phyloP scores from a whole-genome alignment of 2,888 invertebrate genomes.

The Dicycla oo region DNA sequence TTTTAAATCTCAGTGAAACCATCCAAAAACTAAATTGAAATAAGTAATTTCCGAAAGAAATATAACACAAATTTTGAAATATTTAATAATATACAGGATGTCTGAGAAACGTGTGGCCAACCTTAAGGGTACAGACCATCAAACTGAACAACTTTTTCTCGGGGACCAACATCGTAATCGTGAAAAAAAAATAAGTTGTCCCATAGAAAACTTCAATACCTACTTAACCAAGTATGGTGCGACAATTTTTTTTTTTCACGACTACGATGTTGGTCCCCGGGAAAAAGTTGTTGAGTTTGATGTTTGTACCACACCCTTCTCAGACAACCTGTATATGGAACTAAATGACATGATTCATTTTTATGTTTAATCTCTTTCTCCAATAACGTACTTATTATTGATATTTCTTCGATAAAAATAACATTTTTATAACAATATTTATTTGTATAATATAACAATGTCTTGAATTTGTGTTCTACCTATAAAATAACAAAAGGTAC shows the following conservation, averaged over 20 bases:
- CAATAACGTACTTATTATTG: slow-evolving; percentile 24
- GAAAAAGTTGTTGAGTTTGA: no score
- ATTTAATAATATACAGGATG: slow-evolving; percentile 38
- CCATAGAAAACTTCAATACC: no score
- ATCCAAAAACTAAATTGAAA: slow-evolving; percentile 40
- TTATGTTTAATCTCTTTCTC: slow-evolving; percentile 8
- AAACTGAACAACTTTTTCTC: no score
- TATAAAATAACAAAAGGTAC: slow-evolving; percentile 69
- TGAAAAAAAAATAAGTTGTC: no score
- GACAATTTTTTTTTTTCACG: no score
- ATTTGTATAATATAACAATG: slow-evolving; percentile 61
- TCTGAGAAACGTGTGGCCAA: no score
- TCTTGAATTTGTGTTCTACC: slow-evolving; percentile 55
- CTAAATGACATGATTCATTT: slow-evolving; percentile 12
- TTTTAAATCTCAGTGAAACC: slow-evolving; percentile 42
- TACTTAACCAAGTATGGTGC: no score
- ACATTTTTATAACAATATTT: slow-evolving; percentile 59
- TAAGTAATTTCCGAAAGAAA: slow-evolving; percentile 40
- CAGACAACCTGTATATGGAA: no score
- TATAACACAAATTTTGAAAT: slow-evolving; percentile 47
- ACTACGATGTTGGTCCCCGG: no score
- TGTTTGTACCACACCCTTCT: no score
- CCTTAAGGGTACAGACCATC: no score
- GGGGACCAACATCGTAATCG: no score
- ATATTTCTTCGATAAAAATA: slow-evolving; percentile 57